Evolutionary conservation across 2,113 vertebrate genomes (phyloP), one percentile per base, ranked within the genome.

Genomic region (Muscicapa adusta): DNA sequence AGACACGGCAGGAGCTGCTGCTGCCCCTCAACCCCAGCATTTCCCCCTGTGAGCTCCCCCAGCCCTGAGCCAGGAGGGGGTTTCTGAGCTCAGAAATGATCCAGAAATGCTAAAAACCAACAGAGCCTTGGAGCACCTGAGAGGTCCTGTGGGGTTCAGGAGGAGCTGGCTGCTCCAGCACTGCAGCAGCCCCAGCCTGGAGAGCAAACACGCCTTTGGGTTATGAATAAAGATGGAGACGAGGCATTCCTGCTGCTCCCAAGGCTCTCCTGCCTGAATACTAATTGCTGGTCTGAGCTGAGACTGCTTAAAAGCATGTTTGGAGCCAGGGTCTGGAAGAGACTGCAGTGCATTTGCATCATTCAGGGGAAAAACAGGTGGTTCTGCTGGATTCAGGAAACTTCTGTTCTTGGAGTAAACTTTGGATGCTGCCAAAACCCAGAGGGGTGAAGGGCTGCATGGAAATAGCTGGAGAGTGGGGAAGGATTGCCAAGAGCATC

Each of bases 401-500:
- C 72, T 96, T 88, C 47, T 74, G 40, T n/a, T 91, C 93, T 67
- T 42, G 82, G 89, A 94, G 84, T 48, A 77, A 96, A 93, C 75
- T 94, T 79, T 28, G 71, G 74, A 72, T 34, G 81, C 93, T 95
- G 94, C 94, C 93, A 92, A 85, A 84, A 34, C 10, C 74, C 5
- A 7, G 78, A 31, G 67, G 60, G 85, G 71, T 70, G 92, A 94
- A 91, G 94, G 88, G 75, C 82, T 90, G 91, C 71, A 36, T n/a
- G 5, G 90, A 79, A 95, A 89, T 87, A 91, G 88, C 85, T 58
- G 91, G 93, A 78, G 88, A 12, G 56, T 4, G 50, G 66, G 74
- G 89, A 95, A 68, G 89, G 71, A 60, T 40, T 96, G 95, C 94
- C 93, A 93, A 12, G 57, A 91, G 91, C 93, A 85, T 36, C 75